These are phyloP conservation scores for Metellina segmentata DNA, from an alignment of 2,888 invertebrate genomes.

Conservation along the genomic window DNA sequence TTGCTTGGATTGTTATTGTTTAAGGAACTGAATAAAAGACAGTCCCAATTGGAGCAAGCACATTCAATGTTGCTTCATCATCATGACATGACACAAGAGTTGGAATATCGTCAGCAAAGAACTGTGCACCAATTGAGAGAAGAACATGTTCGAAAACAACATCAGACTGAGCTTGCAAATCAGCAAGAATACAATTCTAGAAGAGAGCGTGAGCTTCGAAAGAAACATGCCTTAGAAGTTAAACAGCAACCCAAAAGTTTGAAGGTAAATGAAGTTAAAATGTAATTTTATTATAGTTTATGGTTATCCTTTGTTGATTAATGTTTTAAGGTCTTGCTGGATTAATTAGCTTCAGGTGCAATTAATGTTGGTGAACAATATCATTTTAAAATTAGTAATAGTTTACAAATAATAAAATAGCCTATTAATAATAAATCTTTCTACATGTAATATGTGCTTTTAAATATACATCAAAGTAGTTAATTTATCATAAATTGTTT, in stretches of 20 bases:
- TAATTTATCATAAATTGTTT: too few species aligned
- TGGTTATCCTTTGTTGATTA: neutral
- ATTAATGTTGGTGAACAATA: neutral
- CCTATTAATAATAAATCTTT: too few species aligned
- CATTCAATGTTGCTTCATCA: slow-evolving; percentile 96
- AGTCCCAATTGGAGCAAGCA: slow-evolving; percentile 96
- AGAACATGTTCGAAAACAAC: slow-evolving; percentile 91
- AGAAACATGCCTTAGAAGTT: slow-evolving; percentile 97
- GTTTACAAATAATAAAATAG: too few species aligned
- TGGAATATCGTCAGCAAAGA: slow-evolving; percentile 97
- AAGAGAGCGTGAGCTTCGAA: slow-evolving; percentile 94
- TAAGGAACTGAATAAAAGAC: slow-evolving; percentile 95
- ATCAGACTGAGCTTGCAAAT: slow-evolving; percentile 95
- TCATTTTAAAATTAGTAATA: too few species aligned
- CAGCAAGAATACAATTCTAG: slow-evolving; percentile 98
- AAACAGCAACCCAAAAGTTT: slow-evolving; percentile 99
- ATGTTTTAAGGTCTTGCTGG: neutral
- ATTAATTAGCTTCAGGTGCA: neutral
- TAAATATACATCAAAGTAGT: too few species aligned
- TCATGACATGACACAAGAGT: slow-evolving; percentile 97
- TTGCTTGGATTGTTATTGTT: neutral
- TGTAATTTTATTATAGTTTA: neutral
- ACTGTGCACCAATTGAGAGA: slow-evolving; percentile 95
- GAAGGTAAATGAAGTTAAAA: slow-evolving; percentile 85
- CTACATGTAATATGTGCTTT: too few species aligned